Evolutionary conservation across 1,140 invertebrate species (phyloP), one percentile per base, ranked within the genome.

Genomic region (Atta cephalotes): DNA sequence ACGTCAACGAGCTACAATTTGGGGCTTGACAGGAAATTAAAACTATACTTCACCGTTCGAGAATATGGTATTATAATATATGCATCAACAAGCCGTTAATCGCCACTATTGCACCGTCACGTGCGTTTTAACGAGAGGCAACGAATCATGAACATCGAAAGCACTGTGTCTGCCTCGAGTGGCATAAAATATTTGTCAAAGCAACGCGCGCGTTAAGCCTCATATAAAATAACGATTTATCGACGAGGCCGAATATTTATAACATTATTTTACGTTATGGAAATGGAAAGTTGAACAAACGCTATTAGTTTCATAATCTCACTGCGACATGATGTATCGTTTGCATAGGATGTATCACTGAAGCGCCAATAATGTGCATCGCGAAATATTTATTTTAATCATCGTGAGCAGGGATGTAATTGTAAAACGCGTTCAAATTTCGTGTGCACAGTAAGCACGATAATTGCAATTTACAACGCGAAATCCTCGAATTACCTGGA

Each of bases 111-210:
- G 85, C 88, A 49, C 71, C 85, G 88, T 90, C 89, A 90, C 85
- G 89, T 90, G 81, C 88, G 74, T 68, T 87, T 79, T 90, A 90
- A 90, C 88, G 88, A 89, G 88, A 77, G 65, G 60, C 62, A 80
- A 90, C 89, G 89, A 89, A 90, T 90, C 89, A 90, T 81, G 66
- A 76, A 56, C 86, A 87, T 87, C 88, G 88, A 89, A 45, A 70
- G 74, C 77, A 18, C 58, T 45, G 70, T 56, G 35, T 74, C 70
- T 28, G 70, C 60, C 76, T 79, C 76, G 86, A 82, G 63, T 88
- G 84, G 71, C 76, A 87, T 72, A 66, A 89, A 86, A 90, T 89
- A 89, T 89, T 82, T 87, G 86, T 89, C 88, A 71, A 85, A 76
- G 68, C 51, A 21, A 56, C 31, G 21, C 16, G 39, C 51, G 58